Conservation (phyloP, 2,113 vertebrate species). For the Athene noctua region DNA sequence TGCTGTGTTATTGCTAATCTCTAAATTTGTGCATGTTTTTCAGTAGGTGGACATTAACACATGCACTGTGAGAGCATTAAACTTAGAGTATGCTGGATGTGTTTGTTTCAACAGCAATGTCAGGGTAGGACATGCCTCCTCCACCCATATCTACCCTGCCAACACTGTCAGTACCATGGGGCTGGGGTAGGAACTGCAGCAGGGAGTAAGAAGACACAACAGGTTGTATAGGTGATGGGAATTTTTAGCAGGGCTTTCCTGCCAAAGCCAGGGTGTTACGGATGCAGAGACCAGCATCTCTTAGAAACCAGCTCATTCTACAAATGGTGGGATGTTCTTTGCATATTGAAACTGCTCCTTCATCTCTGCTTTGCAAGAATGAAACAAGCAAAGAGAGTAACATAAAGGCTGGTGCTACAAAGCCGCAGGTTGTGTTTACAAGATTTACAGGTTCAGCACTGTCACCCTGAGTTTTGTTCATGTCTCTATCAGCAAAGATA, state of each 20-base stretch:
- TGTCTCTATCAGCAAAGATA: not conserved
- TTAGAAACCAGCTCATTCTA: not conserved
- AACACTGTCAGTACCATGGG: not conserved
- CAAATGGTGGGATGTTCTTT: not conserved
- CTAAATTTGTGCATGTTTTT: constrained; percentile 16
- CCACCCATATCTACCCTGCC: accelerated
- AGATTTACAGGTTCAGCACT: not conserved
- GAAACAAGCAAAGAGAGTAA: not conserved
- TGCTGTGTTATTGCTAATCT: constrained; percentile 45
- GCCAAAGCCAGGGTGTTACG: not conserved
- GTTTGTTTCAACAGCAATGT: not conserved
- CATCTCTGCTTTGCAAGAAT: not conserved
- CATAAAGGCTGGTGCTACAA: not conserved
- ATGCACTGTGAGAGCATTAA: not conserved
- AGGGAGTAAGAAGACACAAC: not conserved
- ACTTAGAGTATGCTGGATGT: not conserved
- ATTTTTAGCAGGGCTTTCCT: not conserved
- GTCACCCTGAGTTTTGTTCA: not conserved
- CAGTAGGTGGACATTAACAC: not conserved
- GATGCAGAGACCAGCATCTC: not conserved
- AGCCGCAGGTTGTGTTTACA: not conserved
- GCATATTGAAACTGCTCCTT: not conserved
- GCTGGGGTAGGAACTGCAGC: not conserved
- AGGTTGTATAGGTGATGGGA: not conserved
- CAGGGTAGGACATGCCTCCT: not conserved